A percentile compares a stretch with the other conserved stretches of the same genome.
These are phyloP conservation scores for Bradynema listronoti DNA, from an alignment of 1,140 invertebrate genomes.

Conservation along the genomic window DNA sequence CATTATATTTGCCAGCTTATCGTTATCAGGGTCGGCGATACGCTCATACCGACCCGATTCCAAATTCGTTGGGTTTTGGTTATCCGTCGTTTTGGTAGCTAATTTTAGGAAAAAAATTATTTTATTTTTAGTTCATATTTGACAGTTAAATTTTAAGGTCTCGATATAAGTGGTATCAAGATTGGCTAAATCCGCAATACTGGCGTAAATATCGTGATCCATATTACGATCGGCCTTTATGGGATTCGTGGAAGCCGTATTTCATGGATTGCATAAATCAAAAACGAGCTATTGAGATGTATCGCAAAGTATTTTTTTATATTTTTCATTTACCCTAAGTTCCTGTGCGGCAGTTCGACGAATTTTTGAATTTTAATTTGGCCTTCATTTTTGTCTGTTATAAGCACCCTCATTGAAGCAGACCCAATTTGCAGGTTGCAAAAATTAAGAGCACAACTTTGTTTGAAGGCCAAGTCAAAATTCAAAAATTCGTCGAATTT, in stretches of 20 bases:
- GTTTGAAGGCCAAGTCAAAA: too few species aligned
- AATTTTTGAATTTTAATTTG: too few species aligned
- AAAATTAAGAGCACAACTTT: too few species aligned
- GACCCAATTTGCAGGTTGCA: too few species aligned
- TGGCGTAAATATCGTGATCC: conserved; percentile 54
- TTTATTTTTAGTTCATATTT: conserved; percentile 7
- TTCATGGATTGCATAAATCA: conserved; percentile 45
- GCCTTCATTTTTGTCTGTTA: too few species aligned
- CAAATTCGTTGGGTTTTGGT: conserved; percentile 39
- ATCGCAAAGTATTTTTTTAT: conserved; percentile 43
- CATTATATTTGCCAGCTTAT: conserved; percentile 49
- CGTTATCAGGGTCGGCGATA: conserved; percentile 47
- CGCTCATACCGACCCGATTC: conserved; percentile 52
- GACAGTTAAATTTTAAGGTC: too few species aligned
- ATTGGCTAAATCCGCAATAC: conserved; percentile 52
- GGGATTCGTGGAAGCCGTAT: conserved; percentile 52
- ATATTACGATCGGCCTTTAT: conserved; percentile 56
- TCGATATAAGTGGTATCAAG: conserved; percentile 55
- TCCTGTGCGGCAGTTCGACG: too few species aligned
- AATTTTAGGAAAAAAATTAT: background rate
- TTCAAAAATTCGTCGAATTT: too few species aligned
- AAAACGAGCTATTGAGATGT: conserved; percentile 55
- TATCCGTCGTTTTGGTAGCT: conserved; percentile 34
- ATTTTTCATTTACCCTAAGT: too few species aligned
- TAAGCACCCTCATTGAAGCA: too few species aligned